A percentile compares a stretch with the other conserved stretches of the same genome.
These are phyloP conservation scores for Columbina picui DNA, from an alignment of 2,113 vertebrate genomes.

Conservation along the genomic window DNA sequence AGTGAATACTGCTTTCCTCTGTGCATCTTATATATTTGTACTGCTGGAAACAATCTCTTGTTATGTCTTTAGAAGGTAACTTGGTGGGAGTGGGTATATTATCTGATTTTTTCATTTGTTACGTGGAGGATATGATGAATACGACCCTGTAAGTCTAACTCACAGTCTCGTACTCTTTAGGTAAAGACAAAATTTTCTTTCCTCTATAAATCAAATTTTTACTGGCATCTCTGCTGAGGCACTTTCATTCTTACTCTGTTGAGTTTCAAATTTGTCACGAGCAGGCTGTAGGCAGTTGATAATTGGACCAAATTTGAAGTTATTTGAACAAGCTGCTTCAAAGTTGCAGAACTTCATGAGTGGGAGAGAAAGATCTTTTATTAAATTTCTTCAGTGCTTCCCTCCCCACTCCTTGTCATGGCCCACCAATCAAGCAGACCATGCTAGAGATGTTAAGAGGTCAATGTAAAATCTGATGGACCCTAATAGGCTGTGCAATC, in stretches of 20 bases:
- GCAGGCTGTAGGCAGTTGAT: background rate
- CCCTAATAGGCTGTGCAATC: background rate
- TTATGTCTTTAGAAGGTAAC: background rate
- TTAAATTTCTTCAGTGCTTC: background rate
- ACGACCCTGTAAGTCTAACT: background rate
- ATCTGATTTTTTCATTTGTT: background rate
- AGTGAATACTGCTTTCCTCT: background rate
- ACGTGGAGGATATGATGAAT: background rate
- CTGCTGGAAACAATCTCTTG: background rate
- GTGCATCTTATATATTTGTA: background rate
- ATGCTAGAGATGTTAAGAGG: background rate
- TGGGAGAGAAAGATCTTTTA: background rate
- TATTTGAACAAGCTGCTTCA: conserved; percentile 6
- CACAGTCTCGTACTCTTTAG: background rate
- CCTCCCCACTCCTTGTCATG: rapidly evolving
- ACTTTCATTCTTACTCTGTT: background rate
- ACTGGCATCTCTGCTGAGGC: background rate
- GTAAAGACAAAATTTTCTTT: background rate
- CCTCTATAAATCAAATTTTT: background rate
- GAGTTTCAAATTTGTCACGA: background rate
- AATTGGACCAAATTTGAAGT: background rate
- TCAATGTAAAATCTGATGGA: background rate
- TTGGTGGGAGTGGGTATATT: background rate
- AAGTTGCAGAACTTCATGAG: background rate
- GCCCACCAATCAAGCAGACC: background rate